phyloP scores from a whole-genome alignment of 1,140 invertebrate species.

The Zaprionus vittiger region DNA sequence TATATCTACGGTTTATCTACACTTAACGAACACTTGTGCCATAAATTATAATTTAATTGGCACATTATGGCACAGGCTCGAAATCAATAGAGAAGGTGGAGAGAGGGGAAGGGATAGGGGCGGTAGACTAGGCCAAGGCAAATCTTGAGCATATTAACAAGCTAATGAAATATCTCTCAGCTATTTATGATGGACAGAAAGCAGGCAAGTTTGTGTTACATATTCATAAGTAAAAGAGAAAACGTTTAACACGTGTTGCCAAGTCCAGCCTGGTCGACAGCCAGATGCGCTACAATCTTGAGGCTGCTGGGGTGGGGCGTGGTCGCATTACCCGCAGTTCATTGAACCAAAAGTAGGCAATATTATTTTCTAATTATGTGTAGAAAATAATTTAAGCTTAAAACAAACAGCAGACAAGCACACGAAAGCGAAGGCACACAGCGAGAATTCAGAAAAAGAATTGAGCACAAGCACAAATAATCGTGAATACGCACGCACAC shows the following conservation, averaged over 20 bases:
- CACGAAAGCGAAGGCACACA: constrained; percentile 26
- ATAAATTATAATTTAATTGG: constrained; percentile 66
- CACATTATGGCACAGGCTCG: constrained; percentile 45
- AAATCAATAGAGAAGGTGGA: not conserved
- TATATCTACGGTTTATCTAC: not conserved
- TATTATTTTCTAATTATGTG: constrained; percentile 67
- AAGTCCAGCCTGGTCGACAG: not conserved
- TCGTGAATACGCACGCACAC: not conserved
- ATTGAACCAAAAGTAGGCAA: constrained; percentile 81
- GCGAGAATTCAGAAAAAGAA: constrained; percentile 32
- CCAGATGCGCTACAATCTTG: not conserved
- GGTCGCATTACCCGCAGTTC: constrained; percentile 57
- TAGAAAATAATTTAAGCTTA: constrained; percentile 58
- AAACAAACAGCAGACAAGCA: constrained; percentile 51
- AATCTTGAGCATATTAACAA: not conserved
- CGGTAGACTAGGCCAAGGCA: constrained; percentile 15
- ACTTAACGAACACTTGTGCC: constrained; percentile 36
- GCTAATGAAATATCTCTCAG: constrained; percentile 2
- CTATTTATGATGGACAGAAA: constrained; percentile 1
- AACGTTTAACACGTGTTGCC: constrained; percentile 12
- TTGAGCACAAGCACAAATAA: constrained; percentile 40
- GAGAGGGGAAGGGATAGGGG: constrained; percentile 36
- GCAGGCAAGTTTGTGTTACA: constrained; percentile 26
- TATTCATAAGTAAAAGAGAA: constrained; percentile 43
- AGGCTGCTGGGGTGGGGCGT: not conserved